These are phyloP conservation scores for Triplophysa yarkandensis DNA, from an alignment of 2,797 vertebrate genomes.

Conservation along the genomic window DNA sequence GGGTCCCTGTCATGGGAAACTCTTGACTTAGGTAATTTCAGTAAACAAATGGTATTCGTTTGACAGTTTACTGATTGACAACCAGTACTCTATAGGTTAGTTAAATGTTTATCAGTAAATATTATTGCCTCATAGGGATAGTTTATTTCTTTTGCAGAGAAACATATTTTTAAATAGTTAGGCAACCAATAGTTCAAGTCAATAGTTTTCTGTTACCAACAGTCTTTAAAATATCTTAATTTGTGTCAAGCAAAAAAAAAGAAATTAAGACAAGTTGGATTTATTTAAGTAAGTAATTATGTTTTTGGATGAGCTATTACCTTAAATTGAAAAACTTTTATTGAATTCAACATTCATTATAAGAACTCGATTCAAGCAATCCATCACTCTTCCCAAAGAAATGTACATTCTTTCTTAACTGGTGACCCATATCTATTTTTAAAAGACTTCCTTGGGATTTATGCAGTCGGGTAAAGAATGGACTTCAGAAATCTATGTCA, in stretches of 20 bases:
- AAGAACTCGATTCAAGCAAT: not conserved
- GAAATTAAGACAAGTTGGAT: no score
- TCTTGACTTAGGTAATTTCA: not conserved
- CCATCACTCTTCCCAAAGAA: not conserved
- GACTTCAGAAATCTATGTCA: constrained; percentile 23
- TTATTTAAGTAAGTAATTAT: no score
- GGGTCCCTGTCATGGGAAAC: no score
- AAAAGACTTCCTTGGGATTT: not conserved
- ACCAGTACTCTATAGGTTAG: not conserved
- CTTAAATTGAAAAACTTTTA: no score
- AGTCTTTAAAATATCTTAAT: no score
- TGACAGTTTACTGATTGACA: not conserved
- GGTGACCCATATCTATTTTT: constrained; percentile 19
- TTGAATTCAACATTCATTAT: not conserved
- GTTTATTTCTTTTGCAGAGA: no score
- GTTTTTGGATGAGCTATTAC: no score
- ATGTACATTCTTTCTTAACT: not conserved
- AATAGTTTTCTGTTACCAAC: no score
- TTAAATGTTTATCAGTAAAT: not conserved
- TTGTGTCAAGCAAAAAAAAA: no score
- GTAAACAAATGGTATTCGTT: not conserved
- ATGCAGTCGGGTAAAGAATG: constrained; percentile 2
- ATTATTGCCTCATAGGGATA: no score
- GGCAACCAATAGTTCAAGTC: no score
- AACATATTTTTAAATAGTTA: no score